Evolutionary conservation across 2,113 vertebrate species (phyloP), one percentile per base, ranked within the genome.

Genomic region (Myocastor coypus): DNA sequence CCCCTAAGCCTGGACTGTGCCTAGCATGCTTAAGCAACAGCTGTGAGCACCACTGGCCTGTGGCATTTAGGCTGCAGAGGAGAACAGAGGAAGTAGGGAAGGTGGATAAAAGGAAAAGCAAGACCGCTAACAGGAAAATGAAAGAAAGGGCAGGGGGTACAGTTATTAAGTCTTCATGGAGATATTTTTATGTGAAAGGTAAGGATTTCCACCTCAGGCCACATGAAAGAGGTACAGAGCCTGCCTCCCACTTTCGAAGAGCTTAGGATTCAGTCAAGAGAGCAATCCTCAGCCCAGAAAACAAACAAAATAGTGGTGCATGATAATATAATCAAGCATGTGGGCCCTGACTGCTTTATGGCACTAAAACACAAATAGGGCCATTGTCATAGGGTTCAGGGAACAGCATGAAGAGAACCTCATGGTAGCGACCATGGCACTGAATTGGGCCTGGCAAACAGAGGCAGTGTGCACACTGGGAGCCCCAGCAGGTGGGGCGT

Each of bases 291-390:
- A 94, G 50, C 11, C 19, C 81, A 69, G 61, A 52, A 96, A 82
- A 83, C 63, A 30, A 81, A 52, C 52, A 61, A n/a, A 61, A 92
- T 4, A 32, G 7, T 77, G 26, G 19, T 4, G 4, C 10, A 11
- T 16, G 13, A 12, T 52, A 46, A 37, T 61, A 42, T 24, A 34
- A 71, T 9, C 5, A 59, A 16, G 20, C 9, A 14, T 64, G 55
- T 19, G 0, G 1, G 12, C 16, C 3, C n/a, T 50, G 34, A 52
- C 42, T 32, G 16, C 22, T 10, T 17, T 59, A 13, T 2, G 3
- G 75, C 13, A 28, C 89, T 14, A 4, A 52, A 78, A 77, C 17
- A 63, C 1, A 40, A 46, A 50, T 2, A 19, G 34, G 66, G 26
- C 9, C 17, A 34, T 5, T 12, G 42, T 85, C 34, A 17, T 0